Base-by-base conservation (phyloP, 1,140 invertebrate genomes). In the Lerema accius region DNA sequence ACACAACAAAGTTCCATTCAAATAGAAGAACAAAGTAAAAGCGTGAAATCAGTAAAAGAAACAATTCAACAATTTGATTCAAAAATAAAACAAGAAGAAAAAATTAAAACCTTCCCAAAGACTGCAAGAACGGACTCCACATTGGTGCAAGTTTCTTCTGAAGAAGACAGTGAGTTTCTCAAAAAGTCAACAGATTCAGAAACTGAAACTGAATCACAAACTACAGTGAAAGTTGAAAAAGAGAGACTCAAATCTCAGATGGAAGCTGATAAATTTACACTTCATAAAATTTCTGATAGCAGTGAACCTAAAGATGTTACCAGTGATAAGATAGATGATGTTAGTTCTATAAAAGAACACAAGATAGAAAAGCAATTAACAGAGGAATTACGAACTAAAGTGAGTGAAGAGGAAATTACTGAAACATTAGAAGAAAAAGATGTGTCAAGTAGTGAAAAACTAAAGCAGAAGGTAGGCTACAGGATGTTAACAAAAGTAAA, bases 151-250 rank as follows among this genome's bases (percentile, higher is more conserved):
- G 86, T 92, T 53, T 92, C 91, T 42, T 92, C 91, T 6, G 91
- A 92, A 73, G 91, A 92, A 84, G 91, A 92, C 48, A 92, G 83
- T 59, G 91, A 92, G 64, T 92, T 90, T 58, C 72, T 91, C n/a
- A 92, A 92, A 48, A 92, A 92, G 77, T 92, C 91, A n/a, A 92
- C 89, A 4, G 90, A 91, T 65, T 92, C 91, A 10, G 91, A 92
- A 78, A 92, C 91, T 17, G 91, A 92, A 80, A 86, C 90, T 62
- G 90, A 91, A 71, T 87, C 91, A n/a, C 86, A 92, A 76, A 89
- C 86, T 15, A 86, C 87, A 23, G 67, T 89, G 0, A 90, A 88
- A 75, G 66, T 73, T 43, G 86, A 87, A 55, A 84, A 85, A 67
- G 71, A 83, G 10, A 82, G 78, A 59, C 58, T 71, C 23, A 83